Base-by-base conservation (phyloP, 2,113 vertebrate species). In the Rhinolophus sinicus region DNA sequence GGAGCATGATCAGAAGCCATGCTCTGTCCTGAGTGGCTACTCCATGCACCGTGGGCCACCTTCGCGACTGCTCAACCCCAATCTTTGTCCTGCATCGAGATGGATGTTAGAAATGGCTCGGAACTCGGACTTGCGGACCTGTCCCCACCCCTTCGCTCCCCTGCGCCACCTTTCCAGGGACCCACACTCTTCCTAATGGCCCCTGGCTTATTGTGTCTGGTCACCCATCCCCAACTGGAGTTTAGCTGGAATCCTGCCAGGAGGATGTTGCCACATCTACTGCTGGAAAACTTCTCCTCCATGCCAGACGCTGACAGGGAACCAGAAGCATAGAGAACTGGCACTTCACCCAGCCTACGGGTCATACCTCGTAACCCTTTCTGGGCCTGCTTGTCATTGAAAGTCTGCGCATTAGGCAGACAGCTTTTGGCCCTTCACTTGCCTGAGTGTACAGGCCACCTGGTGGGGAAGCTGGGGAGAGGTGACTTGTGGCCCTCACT, bases 301-400 rank as follows among this genome's bases (percentile, higher is more conserved):
- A 2, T 1, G 1, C 47, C 26, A 56, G n/a, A 8, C 15, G 21
- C 50, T 4, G 8, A 4, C 4, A 30, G 30, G 54, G 7, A 30
- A 19, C 5, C 1, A n/a, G 78, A 40, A 40, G 47, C 33, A 30
- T 40, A 18, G 67, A 9, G 7, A 0, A 1, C 6, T 15, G 18
- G 50, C 0, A 0, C 50, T 22, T 33, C 47, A 9, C 15, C 26
- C 7, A 8, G 38, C 18, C 77, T 4, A 1, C 19, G 0, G 24
- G 52, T 26, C 52, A 16, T 6, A 3, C 22, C 1, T 0, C 0
- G 1, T 22, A 35, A 70, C 26, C 10, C 0, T 33, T 13, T 76
- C 50, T 44, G 44, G 62, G 14, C 40, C 47, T 33, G 58, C 64
- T 69, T 26, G 33, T 33, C 58, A 44, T 0, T 7, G 30, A 40